Percentiles rank a stretch among this genome's conserved stretches.
phyloP scores from a whole-genome alignment of 2,113 vertebrate species.

The Saimiri boliviensis region DNA sequence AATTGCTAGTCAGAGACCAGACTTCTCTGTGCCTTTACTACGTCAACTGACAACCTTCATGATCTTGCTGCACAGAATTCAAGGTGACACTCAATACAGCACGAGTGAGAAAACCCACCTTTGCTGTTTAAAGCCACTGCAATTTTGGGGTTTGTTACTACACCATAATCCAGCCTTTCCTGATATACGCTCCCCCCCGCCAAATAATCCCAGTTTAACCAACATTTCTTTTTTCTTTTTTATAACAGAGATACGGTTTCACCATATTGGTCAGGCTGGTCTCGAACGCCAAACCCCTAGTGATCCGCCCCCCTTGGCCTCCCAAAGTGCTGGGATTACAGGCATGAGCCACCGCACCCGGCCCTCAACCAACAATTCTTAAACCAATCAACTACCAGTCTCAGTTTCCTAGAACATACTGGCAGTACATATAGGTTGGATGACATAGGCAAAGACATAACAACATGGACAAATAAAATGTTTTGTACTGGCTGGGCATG shows the following conservation, averaged over 20 bases:
- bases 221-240: not conserved
- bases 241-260: too few relatives aligned
- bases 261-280: too few relatives aligned
- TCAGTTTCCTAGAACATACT: not conserved
- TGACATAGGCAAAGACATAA: not conserved
- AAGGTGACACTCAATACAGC: not conserved
- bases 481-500: not conserved
- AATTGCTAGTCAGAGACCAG: not conserved
- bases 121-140: not conserved
- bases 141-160: not conserved
- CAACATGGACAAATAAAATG: not conserved
- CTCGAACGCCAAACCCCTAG: too few relatives aligned
- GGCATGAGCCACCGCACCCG: too few relatives aligned
- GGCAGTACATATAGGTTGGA: not conserved
- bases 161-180: not conserved
- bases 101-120: not conserved
- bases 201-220: not conserved
- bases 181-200: not conserved
- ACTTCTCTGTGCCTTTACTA: not conserved
- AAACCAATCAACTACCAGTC: not conserved
- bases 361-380: not conserved
- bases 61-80: not conserved
- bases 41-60: not conserved
- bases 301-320: too few relatives aligned
- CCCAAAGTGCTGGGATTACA: too few relatives aligned